Base-by-base conservation (phyloP, 2,888 invertebrate species). In the Troides oblongomaculatus region DNA sequence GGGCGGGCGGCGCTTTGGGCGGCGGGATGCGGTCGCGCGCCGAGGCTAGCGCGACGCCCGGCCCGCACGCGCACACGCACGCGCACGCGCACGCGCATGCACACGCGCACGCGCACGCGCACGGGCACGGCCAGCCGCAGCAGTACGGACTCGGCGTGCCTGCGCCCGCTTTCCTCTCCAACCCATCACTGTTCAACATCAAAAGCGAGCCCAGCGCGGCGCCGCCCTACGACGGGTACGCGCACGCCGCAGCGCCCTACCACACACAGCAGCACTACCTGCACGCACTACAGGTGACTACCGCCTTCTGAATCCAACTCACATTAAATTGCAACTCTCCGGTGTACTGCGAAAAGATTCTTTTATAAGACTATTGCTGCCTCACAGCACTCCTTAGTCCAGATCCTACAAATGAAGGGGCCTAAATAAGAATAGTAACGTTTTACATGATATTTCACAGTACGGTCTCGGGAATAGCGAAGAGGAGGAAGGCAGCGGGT, bases 401-500 rank as follows among this genome's bases (percentile, higher is more conserved):
- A 39, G 8, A 7, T 10, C 39, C 39, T 10, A 1, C 39, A 39
- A 17, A 1, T 18, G 14, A 17, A 14, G 53, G 14, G 14, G 53
- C n/a, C 53, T 53, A 53, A 39, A 39, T 39, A 39, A 10, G 39
- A 8, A 10, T 39, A 1, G 39, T n/a, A 53, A 53, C n/a, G 17
- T 6, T 53, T 53, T 53, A 14, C 53, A 14, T 50, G 2, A 50
- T 6, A 39, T 25, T 43, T 66, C 75, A 2, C 86, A 93, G 89
- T 93, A 92, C 76, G 93, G 92, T 0, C 82, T 92, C 39, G 84
- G 87, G 74, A 81, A 81, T 74, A 82, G 86, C 69, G 91, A 90
- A 69, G 92, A 92, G 65, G 90, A 94, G 62, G 96, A 96, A 74
- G 93, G 95, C 75, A 94, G 94, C 73, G 95, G 96, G 43, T 96